Evolutionary conservation across 2,888 invertebrate genomes (phyloP).

Genomic region (Aporophyla lueneburgensis): DNA sequence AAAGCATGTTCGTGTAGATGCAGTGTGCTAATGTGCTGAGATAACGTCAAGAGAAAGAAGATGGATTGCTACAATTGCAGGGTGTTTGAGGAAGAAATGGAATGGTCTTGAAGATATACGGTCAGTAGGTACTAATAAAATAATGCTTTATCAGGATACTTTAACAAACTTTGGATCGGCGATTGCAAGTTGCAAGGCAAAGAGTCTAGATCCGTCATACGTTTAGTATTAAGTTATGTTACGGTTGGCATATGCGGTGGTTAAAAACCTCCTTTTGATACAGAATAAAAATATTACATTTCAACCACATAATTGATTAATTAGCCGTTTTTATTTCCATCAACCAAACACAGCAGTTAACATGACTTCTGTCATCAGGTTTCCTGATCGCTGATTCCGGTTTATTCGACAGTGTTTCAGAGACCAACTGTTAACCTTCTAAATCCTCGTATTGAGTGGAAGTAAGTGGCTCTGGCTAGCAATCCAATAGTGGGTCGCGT

Average conservation of each 20-base stretch:
- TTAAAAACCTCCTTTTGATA: too few relatives aligned
- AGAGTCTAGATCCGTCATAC: too few relatives aligned
- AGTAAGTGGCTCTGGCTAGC: conserved; percentile 21
- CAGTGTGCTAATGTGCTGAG: conserved; percentile 4
- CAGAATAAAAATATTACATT: too few relatives aligned
- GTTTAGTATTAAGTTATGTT: too few relatives aligned
- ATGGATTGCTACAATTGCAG: conserved; percentile 17
- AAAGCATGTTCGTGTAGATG: conserved; percentile 5
- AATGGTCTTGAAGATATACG: neutral
- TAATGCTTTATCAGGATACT: neutral
- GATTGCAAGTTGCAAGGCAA: too few relatives aligned
- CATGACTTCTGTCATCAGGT: neutral
- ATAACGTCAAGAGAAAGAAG: conserved; percentile 18
- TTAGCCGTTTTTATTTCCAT: neutral
- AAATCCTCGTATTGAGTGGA: neutral
- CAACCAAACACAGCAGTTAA: neutral
- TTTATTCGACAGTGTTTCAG: neutral
- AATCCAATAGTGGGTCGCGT: conserved; percentile 9
- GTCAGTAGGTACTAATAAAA: neutral
- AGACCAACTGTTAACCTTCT: neutral
- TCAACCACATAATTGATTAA: neutral
- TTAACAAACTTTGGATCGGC: too few relatives aligned
- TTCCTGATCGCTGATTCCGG: neutral
- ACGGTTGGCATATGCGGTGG: too few relatives aligned
- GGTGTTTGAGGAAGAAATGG: neutral